Conservation (phyloP, 2,797 vertebrate genomes). For the Trachurus trachurus region DNA sequence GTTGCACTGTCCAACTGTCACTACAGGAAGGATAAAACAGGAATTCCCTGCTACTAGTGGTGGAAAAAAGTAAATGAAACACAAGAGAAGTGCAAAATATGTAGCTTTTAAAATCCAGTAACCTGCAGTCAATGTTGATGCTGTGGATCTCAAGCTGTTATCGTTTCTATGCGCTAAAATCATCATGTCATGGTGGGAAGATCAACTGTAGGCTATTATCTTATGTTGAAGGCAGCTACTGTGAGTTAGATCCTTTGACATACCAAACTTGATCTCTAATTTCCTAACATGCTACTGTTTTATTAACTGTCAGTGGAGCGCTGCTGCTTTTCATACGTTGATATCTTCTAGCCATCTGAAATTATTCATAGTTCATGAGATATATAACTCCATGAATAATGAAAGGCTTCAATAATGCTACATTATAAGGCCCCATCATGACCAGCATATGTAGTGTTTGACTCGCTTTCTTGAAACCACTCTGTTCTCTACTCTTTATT, state of each 20-base stretch:
- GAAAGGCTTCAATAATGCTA: not conserved
- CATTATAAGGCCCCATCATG: not conserved
- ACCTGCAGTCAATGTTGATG: too few species aligned
- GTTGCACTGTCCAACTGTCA: too few species aligned
- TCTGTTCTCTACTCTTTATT: constrained; percentile 5
- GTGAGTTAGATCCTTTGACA: not conserved
- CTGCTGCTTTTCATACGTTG: not conserved
- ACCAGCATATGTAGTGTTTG: constrained; percentile 21
- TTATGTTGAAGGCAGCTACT: too few species aligned
- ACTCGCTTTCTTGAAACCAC: constrained; percentile 31
- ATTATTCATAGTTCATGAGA: constrained; percentile 20
- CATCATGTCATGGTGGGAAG: too few species aligned
- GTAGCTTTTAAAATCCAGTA: too few species aligned
- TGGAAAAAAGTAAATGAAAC: too few species aligned
- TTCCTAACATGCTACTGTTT: not conserved
- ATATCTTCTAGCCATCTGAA: not conserved
- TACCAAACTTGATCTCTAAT: not conserved
- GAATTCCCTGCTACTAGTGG: too few species aligned
- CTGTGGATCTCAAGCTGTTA: too few species aligned
- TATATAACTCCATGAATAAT: constrained; percentile 12
- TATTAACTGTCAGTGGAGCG: not conserved
- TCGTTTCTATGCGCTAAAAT: too few species aligned
- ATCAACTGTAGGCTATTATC: too few species aligned
- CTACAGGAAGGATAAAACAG: too few species aligned
- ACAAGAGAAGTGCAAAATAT: too few species aligned